Evolutionary conservation across 1,140 invertebrate genomes (phyloP).

Genomic region (Cecropterus lyciades): DNA sequence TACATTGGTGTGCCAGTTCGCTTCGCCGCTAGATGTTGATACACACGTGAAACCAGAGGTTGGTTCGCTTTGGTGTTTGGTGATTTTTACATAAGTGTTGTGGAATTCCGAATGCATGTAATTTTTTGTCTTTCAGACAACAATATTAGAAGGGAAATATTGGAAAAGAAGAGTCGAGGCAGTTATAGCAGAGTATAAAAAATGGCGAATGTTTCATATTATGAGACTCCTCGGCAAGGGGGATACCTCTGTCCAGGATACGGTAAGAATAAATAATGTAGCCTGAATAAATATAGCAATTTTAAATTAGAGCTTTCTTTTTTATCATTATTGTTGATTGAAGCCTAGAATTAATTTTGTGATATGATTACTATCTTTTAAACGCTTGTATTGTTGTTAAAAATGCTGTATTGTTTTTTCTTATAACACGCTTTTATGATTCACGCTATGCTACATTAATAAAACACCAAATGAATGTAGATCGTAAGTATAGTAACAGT

Average conservation of each 20-base stretch:
- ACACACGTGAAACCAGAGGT: conserved; percentile 98
- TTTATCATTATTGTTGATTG: too few species aligned
- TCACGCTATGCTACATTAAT: conserved; percentile 17
- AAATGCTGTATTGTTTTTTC: neutral
- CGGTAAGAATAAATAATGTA: conserved; percentile 84
- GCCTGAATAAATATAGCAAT: neutral
- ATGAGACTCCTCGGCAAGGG: conserved; percentile 91
- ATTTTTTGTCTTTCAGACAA: conserved; percentile 87
- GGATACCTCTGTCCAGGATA: conserved; percentile 90
- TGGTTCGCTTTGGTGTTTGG: conserved; percentile 56
- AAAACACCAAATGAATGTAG: neutral
- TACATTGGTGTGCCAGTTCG: conserved; percentile 97
- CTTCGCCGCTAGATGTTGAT: conserved; percentile 96
- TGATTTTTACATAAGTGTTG: neutral
- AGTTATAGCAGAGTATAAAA: conserved; percentile 99
- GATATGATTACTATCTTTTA: neutral
- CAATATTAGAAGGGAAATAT: conserved; percentile 98
- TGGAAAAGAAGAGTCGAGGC: conserved; percentile 99
- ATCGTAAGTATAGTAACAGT: neutral
- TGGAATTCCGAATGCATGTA: neutral
- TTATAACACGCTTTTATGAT: conserved; percentile 6
- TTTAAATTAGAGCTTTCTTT: too few species aligned
- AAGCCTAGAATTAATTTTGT: neutral
- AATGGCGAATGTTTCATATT: conserved; percentile 98
- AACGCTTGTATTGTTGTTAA: too few species aligned